Evolutionary conservation across 1,140 invertebrate species (phyloP).

Genomic region (Temnothorax curvispinosus): DNA sequence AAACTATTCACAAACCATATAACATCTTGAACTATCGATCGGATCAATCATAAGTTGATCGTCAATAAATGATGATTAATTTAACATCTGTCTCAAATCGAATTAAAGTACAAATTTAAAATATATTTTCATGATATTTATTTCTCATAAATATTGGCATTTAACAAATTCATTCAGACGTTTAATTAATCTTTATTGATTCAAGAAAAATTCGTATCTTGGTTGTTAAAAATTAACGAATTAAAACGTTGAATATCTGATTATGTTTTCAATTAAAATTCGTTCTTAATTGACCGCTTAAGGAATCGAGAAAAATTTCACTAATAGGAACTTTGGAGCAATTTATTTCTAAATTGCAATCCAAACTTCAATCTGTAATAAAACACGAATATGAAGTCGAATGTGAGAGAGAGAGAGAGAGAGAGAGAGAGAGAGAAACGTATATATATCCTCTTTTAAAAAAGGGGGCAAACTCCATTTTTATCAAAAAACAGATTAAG

Average conservation of each 20-base stretch:
- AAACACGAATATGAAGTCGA: background rate
- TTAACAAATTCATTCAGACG: background rate
- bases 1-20: background rate
- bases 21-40: background rate
- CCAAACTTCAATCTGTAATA: background rate
- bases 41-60: background rate
- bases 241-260: background rate
- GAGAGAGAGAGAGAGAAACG: background rate
- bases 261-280: background rate
- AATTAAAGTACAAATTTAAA: background rate
- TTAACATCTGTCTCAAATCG: background rate
- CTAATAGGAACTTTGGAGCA: background rate
- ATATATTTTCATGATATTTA: background rate
- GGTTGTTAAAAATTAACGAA: background rate
- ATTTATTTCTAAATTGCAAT: background rate
- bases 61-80: conserved; percentile 3
- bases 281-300: background rate
- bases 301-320: background rate
- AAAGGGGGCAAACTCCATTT: background rate
- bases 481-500: background rate
- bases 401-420: background rate
- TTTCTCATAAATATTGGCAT: background rate
- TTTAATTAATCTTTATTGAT: background rate
- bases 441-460: background rate
- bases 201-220: background rate